Evolutionary conservation across 2,888 invertebrate genomes (phyloP), one percentile per base, ranked within the genome.

Genomic region (Athrips mouffetella): DNA sequence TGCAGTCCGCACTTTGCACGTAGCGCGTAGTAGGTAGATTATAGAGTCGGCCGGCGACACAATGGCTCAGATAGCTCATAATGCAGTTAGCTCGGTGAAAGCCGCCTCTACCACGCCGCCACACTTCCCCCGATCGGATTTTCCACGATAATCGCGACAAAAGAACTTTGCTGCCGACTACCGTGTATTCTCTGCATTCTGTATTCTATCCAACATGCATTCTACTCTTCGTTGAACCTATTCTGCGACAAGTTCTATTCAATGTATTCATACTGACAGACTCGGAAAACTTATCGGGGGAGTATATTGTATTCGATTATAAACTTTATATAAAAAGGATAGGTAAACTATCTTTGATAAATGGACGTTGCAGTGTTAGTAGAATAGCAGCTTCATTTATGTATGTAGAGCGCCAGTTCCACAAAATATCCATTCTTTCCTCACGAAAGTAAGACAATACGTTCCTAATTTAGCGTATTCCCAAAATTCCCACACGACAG

Each of bases 91-190:
- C 81, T 69, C 72, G 75, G 80, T 81, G 81, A 82, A 83, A 81
- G 82, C 81, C 65, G 21, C 37, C 5, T 2, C 37, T 4, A 4
- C 35, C 35, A 18, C 33, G 15, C 71, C 75, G 80, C 80, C 78
- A 82, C 79, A 80, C 83, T 84, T 82, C 82, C 82, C 79, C 70
- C 79, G 83, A 88, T 88, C 85, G 86, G 86, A 85, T 86, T 85
- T 81, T 78, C 84, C 78, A 71, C 75, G 86, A 87, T 86, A 86
- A 87, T 87, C 84, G 80, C 75, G 78, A 87, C 87, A 87, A 87
- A 86, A 87, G 87, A 86, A 87, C 86, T 86, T 83, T 82, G 80
- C 67, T 63, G 63, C 71, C 67, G 75, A 73, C 74, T 70, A 67
- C 62, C 62, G 58, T 57, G 55, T 56, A 50, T 50, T 50, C 44